Conservation (phyloP, 1,140 invertebrate species). For the Oncopeltus fasciatus region DNA sequence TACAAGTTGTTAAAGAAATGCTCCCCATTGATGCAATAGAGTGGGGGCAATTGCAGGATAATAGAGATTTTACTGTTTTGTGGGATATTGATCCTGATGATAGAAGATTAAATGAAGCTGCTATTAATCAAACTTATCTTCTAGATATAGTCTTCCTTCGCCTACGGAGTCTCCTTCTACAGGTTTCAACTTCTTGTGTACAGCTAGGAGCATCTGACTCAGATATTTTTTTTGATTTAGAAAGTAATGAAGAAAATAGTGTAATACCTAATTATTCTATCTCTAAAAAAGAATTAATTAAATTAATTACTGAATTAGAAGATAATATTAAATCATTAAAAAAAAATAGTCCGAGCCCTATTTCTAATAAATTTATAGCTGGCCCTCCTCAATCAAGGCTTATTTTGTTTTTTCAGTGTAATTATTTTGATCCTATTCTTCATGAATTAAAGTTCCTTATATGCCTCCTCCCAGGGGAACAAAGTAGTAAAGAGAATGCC, state of each 20-base stretch:
- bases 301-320: not conserved
- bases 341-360: conserved; percentile 6
- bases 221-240: not conserved
- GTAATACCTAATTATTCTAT: not conserved
- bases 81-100: conserved; percentile 18
- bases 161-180: conserved; percentile 16
- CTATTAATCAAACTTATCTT: conserved; percentile 16
- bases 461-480: not conserved
- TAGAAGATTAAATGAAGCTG: conserved; percentile 10
- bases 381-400: conserved; percentile 12
- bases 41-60: conserved; percentile 39
- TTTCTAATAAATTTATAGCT: conserved; percentile 10
- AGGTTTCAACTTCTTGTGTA: conserved; percentile 6
- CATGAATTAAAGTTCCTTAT: conserved; percentile 10
- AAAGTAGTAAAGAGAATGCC: conserved; percentile 10
- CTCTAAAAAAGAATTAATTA: not conserved
- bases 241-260: not conserved
- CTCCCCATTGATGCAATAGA: conserved; percentile 37
- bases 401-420: conserved; percentile 9
- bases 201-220: not conserved
- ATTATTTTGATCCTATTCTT: conserved; percentile 16
- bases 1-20: conserved; percentile 32
- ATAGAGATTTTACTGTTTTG: conserved; percentile 38
- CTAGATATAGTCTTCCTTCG: conserved; percentile 18
- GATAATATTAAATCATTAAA: conserved; percentile 4